Evolutionary conservation across 2,797 vertebrate species (phyloP), one percentile per base, ranked within the genome.

Genomic region (Lepus oiostolus): DNA sequence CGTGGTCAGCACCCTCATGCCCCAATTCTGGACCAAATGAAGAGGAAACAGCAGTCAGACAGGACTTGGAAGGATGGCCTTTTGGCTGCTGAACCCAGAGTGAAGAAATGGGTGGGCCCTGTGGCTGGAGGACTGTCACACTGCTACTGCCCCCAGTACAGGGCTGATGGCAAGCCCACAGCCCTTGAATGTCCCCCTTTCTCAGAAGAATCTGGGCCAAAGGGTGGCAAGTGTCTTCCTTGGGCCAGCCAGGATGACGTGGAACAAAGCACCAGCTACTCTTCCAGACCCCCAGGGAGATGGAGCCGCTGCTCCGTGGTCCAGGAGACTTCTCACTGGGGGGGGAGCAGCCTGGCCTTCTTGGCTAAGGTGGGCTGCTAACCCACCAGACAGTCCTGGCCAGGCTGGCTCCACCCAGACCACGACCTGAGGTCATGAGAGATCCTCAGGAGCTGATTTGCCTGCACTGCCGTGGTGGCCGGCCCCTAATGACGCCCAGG

Each of bases 1-100:
- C 32, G 2, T 32, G 30, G 35, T 30, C 30, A 11, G 67, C 71
- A 86, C 30, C 54, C 42, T 91, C 35, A 32, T 19, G 65, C 67
- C 76, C 60, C 84, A 50, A 7, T 92, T 95, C 54, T 95, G 24
- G 26, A 70, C 30, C 67, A 83, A 82, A 22, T 74, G 32, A 85
- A 42, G 50, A 85, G 83, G 79, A 42, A 6, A 35, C 24, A 60
- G 16, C 35, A 11, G 80, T 30, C 7, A 63, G 50, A 38, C 1
- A 63, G 86, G 58, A 30, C 38, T 54, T 38, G 5, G 67, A 67
- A 88, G 79, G 47, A 63, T 68, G 32, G 19, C 17, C 13, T 58
- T 65, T 52, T 28, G 35, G 24, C 58, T 79, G 50, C 22, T 8
- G 62, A 82, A 47, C 14, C 67, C 30, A 17, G 58, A 80, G 12